phyloP scores from a whole-genome alignment of 2,888 invertebrate genomes.

The Drosophila subsilvestris region DNA sequence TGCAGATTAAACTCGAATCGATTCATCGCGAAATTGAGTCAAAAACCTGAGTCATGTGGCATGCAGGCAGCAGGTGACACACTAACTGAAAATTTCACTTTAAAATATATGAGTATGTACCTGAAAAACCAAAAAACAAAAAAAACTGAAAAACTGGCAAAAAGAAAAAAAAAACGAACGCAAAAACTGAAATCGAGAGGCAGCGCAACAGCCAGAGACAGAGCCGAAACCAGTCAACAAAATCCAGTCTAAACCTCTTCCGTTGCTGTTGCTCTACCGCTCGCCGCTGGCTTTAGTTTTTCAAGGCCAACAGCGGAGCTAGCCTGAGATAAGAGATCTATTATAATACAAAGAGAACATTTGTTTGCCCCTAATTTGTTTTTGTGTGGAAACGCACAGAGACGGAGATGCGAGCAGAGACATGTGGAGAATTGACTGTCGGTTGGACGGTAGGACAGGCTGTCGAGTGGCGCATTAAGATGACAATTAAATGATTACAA shows the following conservation, averaged over 20 bases:
- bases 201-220: conserved; percentile 8
- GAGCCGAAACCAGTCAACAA: conserved; percentile 30
- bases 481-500: conserved; percentile 72
- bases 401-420: conserved; percentile 29
- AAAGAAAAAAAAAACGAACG: conserved; percentile 22
- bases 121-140: conserved; percentile 17
- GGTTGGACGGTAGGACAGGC: not conserved
- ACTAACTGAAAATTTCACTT: conserved; percentile 45
- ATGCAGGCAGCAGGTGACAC: conserved; percentile 35
- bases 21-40: conserved; percentile 33
- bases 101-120: conserved; percentile 26
- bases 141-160: conserved; percentile 10
- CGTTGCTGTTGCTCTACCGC: conserved; percentile 9
- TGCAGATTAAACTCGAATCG: conserved; percentile 17
- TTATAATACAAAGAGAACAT: conserved; percentile 56
- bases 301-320: conserved; percentile 31
- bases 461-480: conserved; percentile 52
- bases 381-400: conserved; percentile 8
- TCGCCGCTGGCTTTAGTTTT: conserved; percentile 19
- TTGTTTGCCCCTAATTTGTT: conserved; percentile 41
- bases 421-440: conserved; percentile 45
- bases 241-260: conserved; percentile 23
- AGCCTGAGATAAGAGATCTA: conserved; percentile 38
- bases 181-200: conserved; percentile 19
- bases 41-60: conserved; percentile 30